Conservation (phyloP, 2,797 vertebrate species). For the Microchirus variegatus region DNA sequence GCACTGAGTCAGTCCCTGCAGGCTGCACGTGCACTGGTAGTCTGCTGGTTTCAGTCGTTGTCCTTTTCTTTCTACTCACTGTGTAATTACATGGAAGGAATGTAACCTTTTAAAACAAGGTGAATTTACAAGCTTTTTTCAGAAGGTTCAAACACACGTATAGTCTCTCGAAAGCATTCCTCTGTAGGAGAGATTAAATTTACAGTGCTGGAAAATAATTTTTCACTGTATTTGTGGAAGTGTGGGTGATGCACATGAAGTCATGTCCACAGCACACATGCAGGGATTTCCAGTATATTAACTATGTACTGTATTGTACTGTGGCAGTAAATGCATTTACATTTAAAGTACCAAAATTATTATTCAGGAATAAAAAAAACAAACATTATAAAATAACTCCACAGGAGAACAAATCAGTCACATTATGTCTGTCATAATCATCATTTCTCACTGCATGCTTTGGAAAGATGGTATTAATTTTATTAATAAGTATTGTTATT, state of each 20-base stretch:
- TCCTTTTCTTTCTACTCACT: conserved; percentile 1
- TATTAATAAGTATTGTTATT: too few species aligned
- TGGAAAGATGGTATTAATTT: too few species aligned
- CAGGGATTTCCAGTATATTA: not conserved
- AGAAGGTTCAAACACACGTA: not conserved
- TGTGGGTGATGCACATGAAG: not conserved
- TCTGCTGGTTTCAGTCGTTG: not conserved
- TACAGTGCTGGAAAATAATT: not conserved
- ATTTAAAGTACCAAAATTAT: not conserved
- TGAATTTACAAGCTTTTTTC: not conserved
- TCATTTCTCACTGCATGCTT: too few species aligned
- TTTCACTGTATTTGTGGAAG: not conserved
- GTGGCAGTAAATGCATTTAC: not conserved
- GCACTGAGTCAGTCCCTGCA: not conserved
- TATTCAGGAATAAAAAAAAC: not conserved
- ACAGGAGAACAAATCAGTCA: too few species aligned
- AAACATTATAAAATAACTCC: too few species aligned
- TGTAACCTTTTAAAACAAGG: not conserved
- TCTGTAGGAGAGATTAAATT: not conserved
- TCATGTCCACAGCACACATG: not conserved
- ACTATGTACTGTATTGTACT: not conserved
- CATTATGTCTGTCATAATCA: too few species aligned
- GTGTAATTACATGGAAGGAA: conserved; percentile 7
- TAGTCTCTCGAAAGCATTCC: not conserved
- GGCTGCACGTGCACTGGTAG: not conserved